Percentiles rank a stretch among this genome's conserved stretches.
Conservation (phyloP, 2,113 vertebrate genomes). For the Megaptera novaeangliae region DNA sequence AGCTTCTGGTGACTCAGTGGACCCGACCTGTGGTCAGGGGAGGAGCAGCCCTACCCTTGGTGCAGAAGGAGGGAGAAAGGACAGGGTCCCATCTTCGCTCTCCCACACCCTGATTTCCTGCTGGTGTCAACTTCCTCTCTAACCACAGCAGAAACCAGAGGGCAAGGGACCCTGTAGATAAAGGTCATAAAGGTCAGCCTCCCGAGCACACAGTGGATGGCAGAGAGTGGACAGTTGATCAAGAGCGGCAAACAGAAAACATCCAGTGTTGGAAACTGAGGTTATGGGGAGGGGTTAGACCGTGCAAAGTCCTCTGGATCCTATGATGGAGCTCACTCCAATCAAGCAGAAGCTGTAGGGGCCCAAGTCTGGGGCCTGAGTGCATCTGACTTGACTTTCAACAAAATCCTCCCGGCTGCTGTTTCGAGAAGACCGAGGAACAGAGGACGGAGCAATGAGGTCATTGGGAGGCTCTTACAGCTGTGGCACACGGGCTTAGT, state of each 20-base stretch:
- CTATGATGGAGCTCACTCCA: rapidly evolving
- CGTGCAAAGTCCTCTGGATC: rapidly evolving
- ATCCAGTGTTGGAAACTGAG: rapidly evolving
- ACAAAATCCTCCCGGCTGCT: neutral
- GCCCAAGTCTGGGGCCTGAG: neutral
- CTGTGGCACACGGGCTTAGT: too few species aligned
- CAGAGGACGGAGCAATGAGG: neutral
- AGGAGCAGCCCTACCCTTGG: neutral
- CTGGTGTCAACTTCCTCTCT: too few species aligned
- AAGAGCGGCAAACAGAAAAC: rapidly evolving
- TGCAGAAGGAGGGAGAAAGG: rapidly evolving
- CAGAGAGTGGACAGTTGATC: rapidly evolving
- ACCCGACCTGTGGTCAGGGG: rapidly evolving
- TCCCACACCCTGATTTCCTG: rapidly evolving
- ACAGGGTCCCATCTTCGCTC: rapidly evolving
- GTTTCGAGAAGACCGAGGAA: too few species aligned
- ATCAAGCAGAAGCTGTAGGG: rapidly evolving
- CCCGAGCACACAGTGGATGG: rapidly evolving
- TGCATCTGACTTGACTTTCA: rapidly evolving
- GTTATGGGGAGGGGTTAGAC: rapidly evolving
- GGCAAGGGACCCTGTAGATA: too few species aligned
- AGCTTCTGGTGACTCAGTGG: too few species aligned
- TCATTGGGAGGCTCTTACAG: rapidly evolving
- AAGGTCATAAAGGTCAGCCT: too few species aligned
- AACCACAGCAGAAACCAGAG: neutral